These are phyloP conservation scores for Homarus gammarus DNA, from an alignment of 2,888 invertebrate species.

Conservation along the genomic window DNA sequence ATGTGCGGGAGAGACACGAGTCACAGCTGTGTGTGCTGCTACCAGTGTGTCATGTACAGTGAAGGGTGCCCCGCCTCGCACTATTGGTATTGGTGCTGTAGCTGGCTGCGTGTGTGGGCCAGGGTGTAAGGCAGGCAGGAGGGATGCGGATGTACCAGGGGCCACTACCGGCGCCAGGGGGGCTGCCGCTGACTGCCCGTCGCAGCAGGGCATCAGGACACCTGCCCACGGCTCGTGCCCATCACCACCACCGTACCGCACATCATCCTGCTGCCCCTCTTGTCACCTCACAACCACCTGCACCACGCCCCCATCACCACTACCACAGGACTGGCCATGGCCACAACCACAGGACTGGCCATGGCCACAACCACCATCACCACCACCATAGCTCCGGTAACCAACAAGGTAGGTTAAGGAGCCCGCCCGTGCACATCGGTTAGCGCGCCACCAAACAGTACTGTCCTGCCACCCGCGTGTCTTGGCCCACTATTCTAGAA, in stretches of 20 bases:
- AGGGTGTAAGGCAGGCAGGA: constrained; percentile 31
- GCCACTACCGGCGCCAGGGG: constrained; percentile 70
- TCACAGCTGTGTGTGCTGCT: constrained; percentile 39
- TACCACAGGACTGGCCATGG: constrained; percentile 13
- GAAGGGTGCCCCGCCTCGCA: constrained; percentile 34
- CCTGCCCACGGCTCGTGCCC: constrained; percentile 14
- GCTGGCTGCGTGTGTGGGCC: constrained; percentile 30
- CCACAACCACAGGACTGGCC: constrained; percentile 57
- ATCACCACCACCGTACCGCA: constrained; percentile 3
- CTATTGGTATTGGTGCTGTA: constrained; percentile 19
- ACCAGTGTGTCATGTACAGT: constrained; percentile 46
- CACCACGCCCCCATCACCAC: constrained; percentile 12
- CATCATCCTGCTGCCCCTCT: neutral
- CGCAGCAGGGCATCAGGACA: constrained; percentile 32
- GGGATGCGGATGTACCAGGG: constrained; percentile 76
- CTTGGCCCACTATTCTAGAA: too few relatives aligned
- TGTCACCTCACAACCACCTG: neutral
- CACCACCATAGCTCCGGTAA: constrained; percentile 39
- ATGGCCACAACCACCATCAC: constrained; percentile 51
- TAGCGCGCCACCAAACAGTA: neutral
- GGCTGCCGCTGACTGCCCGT: constrained; percentile 37
- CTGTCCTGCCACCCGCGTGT: too few relatives aligned
- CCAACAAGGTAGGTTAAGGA: constrained; percentile 13
- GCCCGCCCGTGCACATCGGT: too few relatives aligned
- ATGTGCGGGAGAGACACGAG: constrained; percentile 45